Evolutionary conservation across 2,113 vertebrate genomes (phyloP).

Genomic region (Ursus arctos): DNA sequence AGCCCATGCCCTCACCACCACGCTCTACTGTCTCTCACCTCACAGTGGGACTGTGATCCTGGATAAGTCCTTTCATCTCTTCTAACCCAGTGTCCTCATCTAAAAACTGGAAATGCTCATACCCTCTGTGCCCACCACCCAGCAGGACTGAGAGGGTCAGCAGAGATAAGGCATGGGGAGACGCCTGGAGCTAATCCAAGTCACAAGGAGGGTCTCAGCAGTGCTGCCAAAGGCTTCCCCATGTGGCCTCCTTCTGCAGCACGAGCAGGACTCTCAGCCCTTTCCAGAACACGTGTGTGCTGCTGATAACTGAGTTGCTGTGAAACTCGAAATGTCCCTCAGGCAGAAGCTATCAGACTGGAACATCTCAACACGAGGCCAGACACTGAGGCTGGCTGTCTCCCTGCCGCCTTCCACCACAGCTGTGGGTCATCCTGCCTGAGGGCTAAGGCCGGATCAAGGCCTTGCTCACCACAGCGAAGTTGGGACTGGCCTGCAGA

Average conservation of each 20-base stretch:
- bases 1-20: neutral
- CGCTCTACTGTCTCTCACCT: neutral
- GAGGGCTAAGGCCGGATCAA: neutral
- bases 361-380: neutral
- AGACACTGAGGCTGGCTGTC: neutral
- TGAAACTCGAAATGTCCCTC: neutral
- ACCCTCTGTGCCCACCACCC: neutral
- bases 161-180: neutral
- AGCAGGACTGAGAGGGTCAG: neutral
- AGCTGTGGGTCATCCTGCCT: neutral
- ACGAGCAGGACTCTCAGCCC: neutral
- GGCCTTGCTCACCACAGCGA: neutral
- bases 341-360: slow-evolving; percentile 50
- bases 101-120: neutral
- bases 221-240: neutral
- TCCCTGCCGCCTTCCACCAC: neutral
- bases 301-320: neutral
- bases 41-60: neutral
- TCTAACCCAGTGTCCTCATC: neutral
- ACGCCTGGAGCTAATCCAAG: accelerated
- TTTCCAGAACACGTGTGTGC: neutral
- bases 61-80: neutral
- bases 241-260: neutral
- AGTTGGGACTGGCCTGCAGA: neutral
- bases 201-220: neutral